Percentiles rank a stretch among this genome's conserved stretches.
phyloP scores from a whole-genome alignment of 1,140 invertebrate species.

The Pteromalus puparum region DNA sequence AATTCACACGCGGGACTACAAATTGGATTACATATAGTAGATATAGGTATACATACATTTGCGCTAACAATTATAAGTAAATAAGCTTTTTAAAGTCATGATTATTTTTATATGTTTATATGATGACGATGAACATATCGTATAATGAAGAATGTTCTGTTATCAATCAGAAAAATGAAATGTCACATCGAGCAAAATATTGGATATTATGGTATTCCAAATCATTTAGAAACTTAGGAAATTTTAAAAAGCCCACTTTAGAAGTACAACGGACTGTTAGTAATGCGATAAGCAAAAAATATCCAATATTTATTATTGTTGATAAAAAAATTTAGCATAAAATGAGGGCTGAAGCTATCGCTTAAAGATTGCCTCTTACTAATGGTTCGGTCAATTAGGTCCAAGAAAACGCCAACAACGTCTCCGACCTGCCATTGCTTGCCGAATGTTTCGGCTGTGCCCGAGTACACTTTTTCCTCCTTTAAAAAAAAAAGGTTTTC shows the following conservation, averaged over 20 bases:
- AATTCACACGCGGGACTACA: not conserved
- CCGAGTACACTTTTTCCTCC: constrained; percentile 96
- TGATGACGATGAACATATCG: constrained; percentile 58
- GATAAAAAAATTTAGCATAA: constrained; percentile 31
- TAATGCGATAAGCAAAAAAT: not conserved
- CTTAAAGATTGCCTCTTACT: constrained; percentile 81
- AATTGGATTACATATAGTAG: not conserved
- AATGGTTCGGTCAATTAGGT: constrained; percentile 97
- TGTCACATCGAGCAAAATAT: constrained; percentile 64
- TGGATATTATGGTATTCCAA: constrained; percentile 60
- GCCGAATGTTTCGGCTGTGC: constrained; percentile 92
- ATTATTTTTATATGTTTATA: constrained; percentile 39
- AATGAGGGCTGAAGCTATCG: constrained; percentile 36
- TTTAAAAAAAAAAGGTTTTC: constrained; percentile 77
- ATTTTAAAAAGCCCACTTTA: not conserved
- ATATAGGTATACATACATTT: constrained; percentile 14
- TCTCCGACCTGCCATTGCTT: constrained; percentile 96
- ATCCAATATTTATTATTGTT: constrained; percentile 19
- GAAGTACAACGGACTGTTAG: not conserved
- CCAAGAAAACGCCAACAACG: constrained; percentile 96
- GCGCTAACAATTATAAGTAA: not conserved
- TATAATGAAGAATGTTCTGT: constrained; percentile 60
- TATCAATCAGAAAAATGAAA: constrained; percentile 53
- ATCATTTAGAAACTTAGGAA: not conserved
- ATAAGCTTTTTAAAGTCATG: constrained; percentile 26